Percentiles rank a stretch among this genome's conserved stretches.
phyloP scores from a whole-genome alignment of 2,113 vertebrate species.

The Sebastes schlegelii region DNA sequence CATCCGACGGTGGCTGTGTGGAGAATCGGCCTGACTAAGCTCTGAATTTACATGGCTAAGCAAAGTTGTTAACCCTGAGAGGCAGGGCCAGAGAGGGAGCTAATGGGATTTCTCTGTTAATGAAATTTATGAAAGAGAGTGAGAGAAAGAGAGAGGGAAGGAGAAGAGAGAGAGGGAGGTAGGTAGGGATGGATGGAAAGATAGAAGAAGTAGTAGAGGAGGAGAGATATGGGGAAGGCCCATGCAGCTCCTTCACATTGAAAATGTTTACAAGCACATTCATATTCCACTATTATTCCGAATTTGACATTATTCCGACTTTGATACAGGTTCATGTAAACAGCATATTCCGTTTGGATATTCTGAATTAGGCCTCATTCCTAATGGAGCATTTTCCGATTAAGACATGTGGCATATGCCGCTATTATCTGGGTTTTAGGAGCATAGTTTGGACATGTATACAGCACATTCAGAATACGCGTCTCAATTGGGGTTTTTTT shows the following conservation, averaged over 20 bases:
- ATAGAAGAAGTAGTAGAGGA: slow-evolving; percentile 9
- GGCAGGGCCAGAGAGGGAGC: slow-evolving; percentile 77
- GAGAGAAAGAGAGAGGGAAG: slow-evolving; percentile 34
- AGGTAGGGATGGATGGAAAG: slow-evolving; percentile 25
- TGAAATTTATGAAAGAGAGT: slow-evolving; percentile 83
- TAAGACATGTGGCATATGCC: too few species aligned
- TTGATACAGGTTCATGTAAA: too few species aligned
- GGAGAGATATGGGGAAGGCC: not conserved
- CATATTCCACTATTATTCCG: too few species aligned
- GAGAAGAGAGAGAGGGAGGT: not conserved
- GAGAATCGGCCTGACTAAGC: slow-evolving; percentile 87
- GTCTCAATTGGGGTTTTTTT: too few species aligned
- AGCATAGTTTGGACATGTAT: too few species aligned
- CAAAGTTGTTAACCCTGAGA: slow-evolving; percentile 86
- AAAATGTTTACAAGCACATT: too few species aligned
- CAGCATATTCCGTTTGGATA: too few species aligned
- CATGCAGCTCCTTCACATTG: not conserved
- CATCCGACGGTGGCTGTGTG: slow-evolving; percentile 62
- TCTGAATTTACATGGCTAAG: slow-evolving; percentile 87
- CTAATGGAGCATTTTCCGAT: too few species aligned
- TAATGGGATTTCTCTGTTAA: slow-evolving; percentile 86
- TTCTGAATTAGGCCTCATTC: too few species aligned
- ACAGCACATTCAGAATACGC: too few species aligned
- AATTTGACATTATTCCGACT: too few species aligned
- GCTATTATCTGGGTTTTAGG: too few species aligned